Percentiles rank a stretch among this genome's conserved stretches.
These are phyloP conservation scores for Hydrozoanthus tunicans DNA, from an alignment of 64 coral and sea anemone genomes.

Conservation along the genomic window DNA sequence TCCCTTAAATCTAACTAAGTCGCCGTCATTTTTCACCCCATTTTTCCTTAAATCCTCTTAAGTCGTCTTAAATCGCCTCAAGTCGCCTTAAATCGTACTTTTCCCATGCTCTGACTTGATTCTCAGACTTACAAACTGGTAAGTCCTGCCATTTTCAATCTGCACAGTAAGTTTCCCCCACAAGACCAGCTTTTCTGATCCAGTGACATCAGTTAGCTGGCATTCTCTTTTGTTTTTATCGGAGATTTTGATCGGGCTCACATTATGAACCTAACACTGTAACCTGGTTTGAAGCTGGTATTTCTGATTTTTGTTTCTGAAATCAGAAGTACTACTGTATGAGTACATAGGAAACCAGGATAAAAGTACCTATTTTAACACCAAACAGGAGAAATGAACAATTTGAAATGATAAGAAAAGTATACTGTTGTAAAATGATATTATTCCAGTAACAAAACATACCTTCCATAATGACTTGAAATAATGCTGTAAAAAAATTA, in stretches of 20 bases:
- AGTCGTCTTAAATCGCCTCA: too few relatives aligned
- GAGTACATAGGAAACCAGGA: slow-evolving; percentile 6
- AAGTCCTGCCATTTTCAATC: slow-evolving; percentile 41
- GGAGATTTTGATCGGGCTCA: slow-evolving; percentile 18
- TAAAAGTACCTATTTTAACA: slow-evolving; percentile 30
- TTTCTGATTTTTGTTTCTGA: slow-evolving; percentile 50
- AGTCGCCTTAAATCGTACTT: not conserved
- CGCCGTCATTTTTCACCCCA: too few relatives aligned
- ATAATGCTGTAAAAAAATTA: slow-evolving; percentile 28
- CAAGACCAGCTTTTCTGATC: slow-evolving; percentile 46
- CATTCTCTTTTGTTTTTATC: slow-evolving; percentile 35
- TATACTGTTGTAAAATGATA: slow-evolving; percentile 3
- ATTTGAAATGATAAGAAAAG: slow-evolving; percentile 30
- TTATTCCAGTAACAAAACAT: slow-evolving; percentile 41
- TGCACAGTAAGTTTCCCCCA: slow-evolving; percentile 29
- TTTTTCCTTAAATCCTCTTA: too few relatives aligned
- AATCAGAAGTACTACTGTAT: slow-evolving; percentile 18
- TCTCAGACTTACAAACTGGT: slow-evolving; percentile 39
- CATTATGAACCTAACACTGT: slow-evolving; percentile 25
- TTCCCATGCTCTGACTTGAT: slow-evolving; percentile 42
- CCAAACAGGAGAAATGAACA: slow-evolving; percentile 28
- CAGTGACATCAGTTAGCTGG: slow-evolving; percentile 42
- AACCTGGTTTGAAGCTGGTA: not conserved
- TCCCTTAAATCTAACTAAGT: too few relatives aligned
- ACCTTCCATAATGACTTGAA: slow-evolving; percentile 50